Evolutionary conservation across 2,113 vertebrate species (phyloP), one percentile per base, ranked within the genome.

Genomic region (Notothenia coriiceps): DNA sequence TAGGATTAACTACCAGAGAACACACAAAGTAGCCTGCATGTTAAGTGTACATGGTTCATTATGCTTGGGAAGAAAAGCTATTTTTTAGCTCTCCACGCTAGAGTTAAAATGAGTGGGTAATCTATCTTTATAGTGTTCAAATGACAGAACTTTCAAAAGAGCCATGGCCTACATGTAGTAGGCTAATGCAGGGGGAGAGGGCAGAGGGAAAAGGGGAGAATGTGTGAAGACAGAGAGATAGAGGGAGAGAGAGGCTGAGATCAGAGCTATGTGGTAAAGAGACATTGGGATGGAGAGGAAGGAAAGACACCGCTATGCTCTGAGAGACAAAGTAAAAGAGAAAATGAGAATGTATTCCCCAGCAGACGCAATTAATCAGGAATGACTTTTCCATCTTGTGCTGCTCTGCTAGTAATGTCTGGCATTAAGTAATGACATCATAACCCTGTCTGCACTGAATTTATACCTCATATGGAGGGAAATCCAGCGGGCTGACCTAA

Each of bases 381-480:
- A 90, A 89, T 88, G 89, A 94, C 88, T 92, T 93, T 92, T 89
- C 87, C 90, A 92, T 94, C 90, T 89, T 92, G 88, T 75, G 81
- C 88, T 89, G 88, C 86, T 93, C 74, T 55, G 79, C 85, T 90
- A 88, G 89, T 91, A 92, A 92, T 90, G 88, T 86, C 89, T 90
- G 83, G 87, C 87, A 93, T 92, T 89, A 89, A 92, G 85, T 93
- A 92, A 93, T 90, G 85, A 94, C 86, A 90, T 93, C 89, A 92
- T 94, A 93, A 92, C 88, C 76, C 88, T 91, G 89, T 92, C 89
- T 46, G 17, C 51, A 29, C 20, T 83, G 78, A 85, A 92, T 94
- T 90, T 91, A 92, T 93, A 83, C 69, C 62, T 80, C 22, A 29
- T 83, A 79, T 73, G 50, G 54, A 85, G 68, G 86, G 84, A 84